Percentiles rank a stretch among this genome's conserved stretches.
These are phyloP conservation scores for Perizoma affinitatum DNA, from an alignment of 2,888 invertebrate species.

Conservation along the genomic window DNA sequence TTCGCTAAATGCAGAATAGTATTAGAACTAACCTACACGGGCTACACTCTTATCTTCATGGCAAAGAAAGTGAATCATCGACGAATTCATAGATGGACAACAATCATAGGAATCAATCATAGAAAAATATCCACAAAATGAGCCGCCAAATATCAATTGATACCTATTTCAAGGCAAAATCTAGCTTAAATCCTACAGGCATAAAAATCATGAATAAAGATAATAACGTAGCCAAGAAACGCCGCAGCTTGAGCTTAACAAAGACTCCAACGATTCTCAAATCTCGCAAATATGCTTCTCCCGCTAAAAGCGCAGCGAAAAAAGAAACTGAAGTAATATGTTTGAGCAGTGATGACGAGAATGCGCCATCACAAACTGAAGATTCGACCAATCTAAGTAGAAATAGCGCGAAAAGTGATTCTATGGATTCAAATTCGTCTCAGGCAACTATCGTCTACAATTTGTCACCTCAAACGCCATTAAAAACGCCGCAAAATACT, in stretches of 20 bases:
- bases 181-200: conserved; percentile 25
- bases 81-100: no score
- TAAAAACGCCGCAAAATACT: conserved; percentile 40
- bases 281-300: conserved; percentile 37
- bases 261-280: conserved; percentile 45
- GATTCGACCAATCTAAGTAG: conserved; percentile 13
- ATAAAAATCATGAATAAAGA: conserved; percentile 31
- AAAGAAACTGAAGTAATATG: conserved; percentile 42
- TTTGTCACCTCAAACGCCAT: conserved; percentile 42
- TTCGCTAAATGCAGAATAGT: no score
- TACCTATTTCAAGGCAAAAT: conserved; percentile 27
- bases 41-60: no score
- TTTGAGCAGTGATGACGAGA: conserved; percentile 60
- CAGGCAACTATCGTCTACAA: conserved; percentile 37
- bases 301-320: conserved; percentile 20
- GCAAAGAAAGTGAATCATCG: no score
- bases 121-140: conserved; percentile 36
- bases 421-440: conserved; percentile 19
- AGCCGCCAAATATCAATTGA: conserved; percentile 47
- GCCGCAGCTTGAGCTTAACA: conserved; percentile 47
- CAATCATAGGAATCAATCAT: no score
- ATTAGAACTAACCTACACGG: no score
- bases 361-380: conserved; percentile 22
- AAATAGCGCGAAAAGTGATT: conserved; percentile 14
- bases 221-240: conserved; percentile 42